Conservation (phyloP, 2,797 vertebrate genomes). For the Siniperca obscura region DNA sequence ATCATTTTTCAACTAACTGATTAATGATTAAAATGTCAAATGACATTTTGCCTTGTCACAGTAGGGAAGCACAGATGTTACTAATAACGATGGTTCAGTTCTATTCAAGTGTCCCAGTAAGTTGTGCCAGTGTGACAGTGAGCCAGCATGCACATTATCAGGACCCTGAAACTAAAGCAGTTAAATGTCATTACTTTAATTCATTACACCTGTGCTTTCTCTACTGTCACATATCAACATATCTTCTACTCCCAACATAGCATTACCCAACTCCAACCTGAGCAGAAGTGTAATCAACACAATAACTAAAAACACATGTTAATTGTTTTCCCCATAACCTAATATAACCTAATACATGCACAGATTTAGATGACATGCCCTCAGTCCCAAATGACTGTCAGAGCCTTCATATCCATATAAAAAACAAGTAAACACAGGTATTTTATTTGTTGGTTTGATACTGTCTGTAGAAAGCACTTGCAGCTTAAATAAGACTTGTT, state of each 20-base stretch:
- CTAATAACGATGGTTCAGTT: background rate
- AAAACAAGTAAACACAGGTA: background rate
- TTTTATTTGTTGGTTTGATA: background rate
- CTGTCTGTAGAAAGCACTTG: background rate
- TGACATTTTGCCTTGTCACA: background rate
- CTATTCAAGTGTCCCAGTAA: background rate
- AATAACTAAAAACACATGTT: background rate
- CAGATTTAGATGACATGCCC: background rate
- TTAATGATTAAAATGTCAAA: background rate
- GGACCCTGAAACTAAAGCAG: background rate
- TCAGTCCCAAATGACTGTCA: background rate
- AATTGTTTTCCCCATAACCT: background rate
- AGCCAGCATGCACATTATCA: background rate
- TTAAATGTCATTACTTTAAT: background rate
- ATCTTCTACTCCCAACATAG: background rate
- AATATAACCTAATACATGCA: too few relatives aligned
- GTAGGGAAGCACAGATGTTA: background rate
- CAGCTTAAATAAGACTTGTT: constrained; percentile 3
- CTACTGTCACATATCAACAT: background rate
- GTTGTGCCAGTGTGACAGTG: background rate
- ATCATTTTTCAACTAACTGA: background rate
- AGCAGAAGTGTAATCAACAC: background rate
- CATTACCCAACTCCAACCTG: background rate
- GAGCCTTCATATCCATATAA: background rate
- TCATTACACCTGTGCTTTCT: background rate